Evolutionary conservation across 2,113 vertebrate species (phyloP), one percentile per base, ranked within the genome.

Genomic region (Dryoscopus gambensis): DNA sequence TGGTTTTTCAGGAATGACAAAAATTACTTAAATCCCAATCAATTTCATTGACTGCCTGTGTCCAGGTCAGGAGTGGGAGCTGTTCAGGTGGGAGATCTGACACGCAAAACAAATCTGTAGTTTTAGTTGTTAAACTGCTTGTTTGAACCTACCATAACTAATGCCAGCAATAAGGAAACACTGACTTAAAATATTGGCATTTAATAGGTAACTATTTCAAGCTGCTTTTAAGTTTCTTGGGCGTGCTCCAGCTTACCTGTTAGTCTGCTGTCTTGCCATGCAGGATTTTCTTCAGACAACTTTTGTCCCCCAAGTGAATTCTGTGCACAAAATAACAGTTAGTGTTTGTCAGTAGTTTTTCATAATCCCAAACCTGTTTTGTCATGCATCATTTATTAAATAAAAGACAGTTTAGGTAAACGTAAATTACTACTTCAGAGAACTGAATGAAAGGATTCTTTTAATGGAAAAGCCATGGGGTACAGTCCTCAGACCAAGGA

Each of bases 51-150:
- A 56, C 31, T 84, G 27, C 31, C 53, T 4, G 2, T 42, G 18
- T 77, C 33, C 33, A 59, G 33, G 33, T 13, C 0, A 0, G 24
- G 56, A 63, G 25, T 1, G 4, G 87, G 44, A 71, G 28, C 50
- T 17, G 33, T 33, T 23, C 24, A 10, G 67, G 71, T 17, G 50
- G 33, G 52, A 71, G 30, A 14, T 5, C 7, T 0, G 8, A 39
- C 30, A 28, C n/a, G 44, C 27, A 82, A 33, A 80, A 9, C 35
- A 31, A 37, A 46, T 5, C 4, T 27, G 3, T 16, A 44, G 40
- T 62, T 65, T 73, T 10, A 37, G 49, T 37, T 21, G 62, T 62
- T 35, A 31, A 20, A 69, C 23, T 55, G 27, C 13, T 56, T 18
- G 2, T 46, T 55, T 62, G 40, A 89, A 40, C 14, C 20, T 56